A percentile compares a stretch with the other conserved stretches of the same genome.
These are phyloP conservation scores for Cantharis nigra DNA, from an alignment of 2,888 invertebrate genomes.

Conservation along the genomic window DNA sequence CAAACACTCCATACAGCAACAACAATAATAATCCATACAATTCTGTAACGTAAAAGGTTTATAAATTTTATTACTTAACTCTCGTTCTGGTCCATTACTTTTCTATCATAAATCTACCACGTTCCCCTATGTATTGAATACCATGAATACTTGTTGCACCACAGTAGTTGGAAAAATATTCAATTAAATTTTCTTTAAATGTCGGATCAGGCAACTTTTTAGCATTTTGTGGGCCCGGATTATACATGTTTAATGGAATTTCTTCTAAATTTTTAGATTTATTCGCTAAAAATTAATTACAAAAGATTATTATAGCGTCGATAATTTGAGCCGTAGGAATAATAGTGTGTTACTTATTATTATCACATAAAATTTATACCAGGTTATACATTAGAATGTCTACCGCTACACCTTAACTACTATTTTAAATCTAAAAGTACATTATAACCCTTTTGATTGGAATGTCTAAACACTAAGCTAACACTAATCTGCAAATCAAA, in stretches of 20 bases:
- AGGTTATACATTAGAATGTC: no score
- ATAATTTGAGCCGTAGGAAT: no score
- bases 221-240: background rate
- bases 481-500: no score
- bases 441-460: no score
- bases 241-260: background rate
- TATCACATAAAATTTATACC: no score
- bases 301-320: no score
- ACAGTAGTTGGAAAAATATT: slow-evolving; percentile 45
- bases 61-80: background rate
- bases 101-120: slow-evolving; percentile 49
- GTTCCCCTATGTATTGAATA: slow-evolving; percentile 49
- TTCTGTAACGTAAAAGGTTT: slow-evolving; percentile 50
- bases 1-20: slow-evolving; percentile 58
- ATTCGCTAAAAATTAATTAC: background rate
- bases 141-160: slow-evolving; percentile 50
- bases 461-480: no score
- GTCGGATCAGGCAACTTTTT: background rate
- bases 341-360: no score
- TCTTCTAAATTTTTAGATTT: background rate
- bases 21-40: slow-evolving; percentile 64
- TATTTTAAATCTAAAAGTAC: no score
- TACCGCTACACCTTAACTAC: no score
- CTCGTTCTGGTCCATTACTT: slow-evolving; percentile 20
- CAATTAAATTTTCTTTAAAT: slow-evolving; percentile 13